Percentiles rank a stretch among this genome's conserved stretches.
Evolutionary conservation across 2,113 vertebrate genomes (phyloP).

Genomic region (Columbina picui): DNA sequence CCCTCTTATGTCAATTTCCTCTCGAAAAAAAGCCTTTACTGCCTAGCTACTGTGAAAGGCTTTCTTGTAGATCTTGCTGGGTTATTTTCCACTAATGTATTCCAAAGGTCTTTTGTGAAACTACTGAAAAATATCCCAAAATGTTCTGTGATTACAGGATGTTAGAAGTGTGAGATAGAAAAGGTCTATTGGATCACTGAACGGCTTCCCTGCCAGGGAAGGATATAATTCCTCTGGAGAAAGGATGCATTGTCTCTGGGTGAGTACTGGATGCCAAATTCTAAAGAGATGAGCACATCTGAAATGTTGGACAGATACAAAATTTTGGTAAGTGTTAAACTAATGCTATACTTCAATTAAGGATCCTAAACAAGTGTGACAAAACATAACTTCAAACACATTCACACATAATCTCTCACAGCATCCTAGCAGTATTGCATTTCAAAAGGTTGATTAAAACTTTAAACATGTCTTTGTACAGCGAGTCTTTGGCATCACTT

Average conservation of each 20-base stretch:
- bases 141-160: conserved; percentile 66
- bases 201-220: background rate
- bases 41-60: conserved; percentile 17
- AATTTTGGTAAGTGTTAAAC: background rate
- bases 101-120: conserved; percentile 58
- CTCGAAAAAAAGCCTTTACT: background rate
- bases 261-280: conserved; percentile 15
- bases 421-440: background rate
- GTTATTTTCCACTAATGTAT: conserved; percentile 21
- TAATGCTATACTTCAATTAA: background rate
- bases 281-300: conserved; percentile 32
- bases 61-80: conserved; percentile 22
- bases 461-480: background rate
- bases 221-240: conserved; percentile 39
- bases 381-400: background rate
- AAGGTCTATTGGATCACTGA: conserved; percentile 50
- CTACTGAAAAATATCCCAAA: conserved; percentile 43
- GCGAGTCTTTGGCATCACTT: background rate
- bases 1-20: background rate
- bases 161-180: conserved; percentile 60
- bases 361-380: background rate
- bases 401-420: background rate
- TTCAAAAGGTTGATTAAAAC: background rate
- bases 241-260: conserved; percentile 29
- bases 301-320: background rate